Conservation (phyloP, 2,113 vertebrate species). For the Callorhinus ursinus region DNA sequence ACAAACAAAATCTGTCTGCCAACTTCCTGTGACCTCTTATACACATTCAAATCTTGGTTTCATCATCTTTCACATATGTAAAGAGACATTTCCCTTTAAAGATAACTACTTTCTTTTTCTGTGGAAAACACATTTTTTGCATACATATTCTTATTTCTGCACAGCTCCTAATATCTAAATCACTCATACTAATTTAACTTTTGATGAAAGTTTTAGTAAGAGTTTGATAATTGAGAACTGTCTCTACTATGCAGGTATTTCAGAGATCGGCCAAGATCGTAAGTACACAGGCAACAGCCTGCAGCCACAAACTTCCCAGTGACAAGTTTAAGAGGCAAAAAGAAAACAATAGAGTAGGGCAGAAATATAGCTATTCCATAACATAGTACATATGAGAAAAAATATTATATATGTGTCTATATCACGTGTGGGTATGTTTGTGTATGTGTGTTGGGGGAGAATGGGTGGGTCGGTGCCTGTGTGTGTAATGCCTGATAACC, state of each 20-base stretch:
- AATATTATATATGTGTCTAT: no score
- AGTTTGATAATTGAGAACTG: not conserved
- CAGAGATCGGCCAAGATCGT: not conserved
- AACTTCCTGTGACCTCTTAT: not conserved
- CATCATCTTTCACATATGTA: not conserved
- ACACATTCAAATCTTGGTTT: not conserved
- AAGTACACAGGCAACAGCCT: not conserved
- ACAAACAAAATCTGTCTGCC: not conserved
- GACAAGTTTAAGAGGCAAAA: not conserved
- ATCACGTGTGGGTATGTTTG: not conserved
- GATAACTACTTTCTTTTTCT: no score
- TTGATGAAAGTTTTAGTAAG: not conserved
- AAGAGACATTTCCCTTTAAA: not conserved
- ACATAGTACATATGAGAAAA: not conserved
- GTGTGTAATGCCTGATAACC: not conserved
- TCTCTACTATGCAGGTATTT: not conserved
- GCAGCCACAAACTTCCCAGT: rapidly evolving
- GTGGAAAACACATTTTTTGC: not conserved
- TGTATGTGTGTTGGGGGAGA: not conserved
- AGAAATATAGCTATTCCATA: not conserved
- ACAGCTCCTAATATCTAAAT: not conserved
- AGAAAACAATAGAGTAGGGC: not conserved
- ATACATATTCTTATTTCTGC: not conserved
- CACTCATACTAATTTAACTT: not conserved
- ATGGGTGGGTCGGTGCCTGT: no score